phyloP scores from a whole-genome alignment of 2,888 invertebrate genomes.

The Odontomyia ornata region DNA sequence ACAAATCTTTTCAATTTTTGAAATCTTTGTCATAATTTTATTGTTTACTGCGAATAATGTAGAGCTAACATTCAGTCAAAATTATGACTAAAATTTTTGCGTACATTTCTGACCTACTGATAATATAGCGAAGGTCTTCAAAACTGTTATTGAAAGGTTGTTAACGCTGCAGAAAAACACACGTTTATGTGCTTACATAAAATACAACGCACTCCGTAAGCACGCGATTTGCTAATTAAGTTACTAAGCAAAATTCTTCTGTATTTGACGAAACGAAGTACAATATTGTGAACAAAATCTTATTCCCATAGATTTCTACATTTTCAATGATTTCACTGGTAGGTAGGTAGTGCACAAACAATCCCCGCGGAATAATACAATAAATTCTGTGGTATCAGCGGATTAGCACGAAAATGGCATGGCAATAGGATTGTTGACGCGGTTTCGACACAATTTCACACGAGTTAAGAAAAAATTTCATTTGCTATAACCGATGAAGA shows the following conservation, averaged over 20 bases:
- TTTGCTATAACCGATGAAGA: no score
- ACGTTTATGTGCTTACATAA: no score
- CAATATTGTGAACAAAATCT: not conserved
- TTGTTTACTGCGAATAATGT: no score
- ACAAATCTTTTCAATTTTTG: no score
- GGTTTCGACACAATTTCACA: conserved; percentile 7
- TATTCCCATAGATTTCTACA: conserved; percentile 3
- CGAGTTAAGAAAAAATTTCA: not conserved
- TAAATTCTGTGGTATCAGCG: not conserved
- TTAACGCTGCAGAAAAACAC: no score
- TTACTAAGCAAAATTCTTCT: not conserved
- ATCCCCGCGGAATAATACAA: not conserved
- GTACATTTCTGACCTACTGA: not conserved
- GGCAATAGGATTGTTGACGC: not conserved
- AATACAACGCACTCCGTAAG: not conserved
- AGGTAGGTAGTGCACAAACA: no score
- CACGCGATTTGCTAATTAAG: not conserved
- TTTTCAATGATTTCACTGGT: conserved; percentile 5
- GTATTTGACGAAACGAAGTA: not conserved
- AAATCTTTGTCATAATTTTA: no score
- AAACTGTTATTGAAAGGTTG: not conserved
- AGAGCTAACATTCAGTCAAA: no score
- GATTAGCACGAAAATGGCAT: conserved; percentile 5
- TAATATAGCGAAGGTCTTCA: not conserved
- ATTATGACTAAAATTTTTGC: no score